phyloP scores from a whole-genome alignment of 2,797 vertebrate genomes.

The Melanotaenia parkinsoni region DNA sequence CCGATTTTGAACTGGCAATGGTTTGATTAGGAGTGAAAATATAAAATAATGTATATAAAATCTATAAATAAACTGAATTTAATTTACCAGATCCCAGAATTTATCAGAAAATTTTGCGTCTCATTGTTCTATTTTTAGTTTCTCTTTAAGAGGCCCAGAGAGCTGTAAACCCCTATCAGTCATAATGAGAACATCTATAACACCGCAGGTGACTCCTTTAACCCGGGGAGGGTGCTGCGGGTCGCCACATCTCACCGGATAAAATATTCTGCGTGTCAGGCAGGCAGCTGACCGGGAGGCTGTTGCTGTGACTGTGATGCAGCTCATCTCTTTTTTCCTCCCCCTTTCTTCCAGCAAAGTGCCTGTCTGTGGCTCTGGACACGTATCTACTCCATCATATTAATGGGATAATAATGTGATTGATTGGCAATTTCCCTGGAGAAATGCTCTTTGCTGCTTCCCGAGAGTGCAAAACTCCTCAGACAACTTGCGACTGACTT shows the following conservation, averaged over 20 bases:
- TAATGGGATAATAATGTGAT: slow-evolving; percentile 61
- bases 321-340: neutral
- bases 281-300: slow-evolving; percentile 4
- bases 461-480: slow-evolving; percentile 30
- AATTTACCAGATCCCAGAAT: neutral
- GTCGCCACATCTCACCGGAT: slow-evolving; percentile 23
- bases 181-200: slow-evolving; percentile 7
- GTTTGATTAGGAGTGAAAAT: no score
- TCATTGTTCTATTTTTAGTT: neutral
- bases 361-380: slow-evolving; percentile 26
- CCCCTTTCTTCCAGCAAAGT: neutral
- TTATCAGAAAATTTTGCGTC: fast-evolving
- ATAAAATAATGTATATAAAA: no score
- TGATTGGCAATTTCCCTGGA: slow-evolving; percentile 41
- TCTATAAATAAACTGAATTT: no score
- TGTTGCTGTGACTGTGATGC: slow-evolving; percentile 11
- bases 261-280: neutral
- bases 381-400: slow-evolving; percentile 61
- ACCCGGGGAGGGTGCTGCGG: slow-evolving; percentile 15
- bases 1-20: no score
- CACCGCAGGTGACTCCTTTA: slow-evolving; percentile 39
- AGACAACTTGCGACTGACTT: slow-evolving; percentile 21
- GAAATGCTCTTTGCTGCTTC: slow-evolving; percentile 30
- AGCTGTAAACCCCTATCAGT: neutral
- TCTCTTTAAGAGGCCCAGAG: neutral